Percentiles rank a stretch among this genome's conserved stretches.
These are phyloP conservation scores for Ptychobarbus kaznakovi DNA, from an alignment of 2,797 vertebrate genomes.

Conservation along the genomic window DNA sequence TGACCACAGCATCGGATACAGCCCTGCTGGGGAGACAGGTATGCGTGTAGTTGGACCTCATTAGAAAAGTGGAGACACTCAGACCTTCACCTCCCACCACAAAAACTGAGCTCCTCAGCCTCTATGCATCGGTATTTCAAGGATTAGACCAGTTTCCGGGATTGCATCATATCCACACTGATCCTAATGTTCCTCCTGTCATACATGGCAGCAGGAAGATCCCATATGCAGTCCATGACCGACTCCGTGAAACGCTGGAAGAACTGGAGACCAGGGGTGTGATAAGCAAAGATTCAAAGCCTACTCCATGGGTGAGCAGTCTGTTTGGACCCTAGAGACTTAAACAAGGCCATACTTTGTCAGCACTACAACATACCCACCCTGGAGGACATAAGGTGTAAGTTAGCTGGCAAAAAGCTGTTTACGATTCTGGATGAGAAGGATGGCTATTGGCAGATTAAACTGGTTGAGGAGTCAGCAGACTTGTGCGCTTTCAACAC, in stretches of 20 bases:
- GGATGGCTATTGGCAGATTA: too few species aligned
- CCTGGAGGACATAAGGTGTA: too few species aligned
- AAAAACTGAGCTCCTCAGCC: not conserved
- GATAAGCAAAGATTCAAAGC: not conserved
- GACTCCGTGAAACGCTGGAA: not conserved
- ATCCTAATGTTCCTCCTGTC: not conserved
- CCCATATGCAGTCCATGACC: not conserved
- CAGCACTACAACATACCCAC: too few species aligned
- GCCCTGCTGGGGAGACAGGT: not conserved
- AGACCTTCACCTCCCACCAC: not conserved
- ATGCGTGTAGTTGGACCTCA: not conserved
- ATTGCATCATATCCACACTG: not conserved
- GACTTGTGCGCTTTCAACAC: too few species aligned
- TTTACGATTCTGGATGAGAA: too few species aligned
- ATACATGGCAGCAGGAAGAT: slow-evolving; percentile 25
- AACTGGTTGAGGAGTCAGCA: too few species aligned
- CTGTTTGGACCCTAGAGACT: slow-evolving; percentile 10
- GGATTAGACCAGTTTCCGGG: not conserved
- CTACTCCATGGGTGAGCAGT: slow-evolving; percentile 30
- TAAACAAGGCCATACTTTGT: too few species aligned
- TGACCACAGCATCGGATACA: not conserved
- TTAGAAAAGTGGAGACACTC: not conserved
- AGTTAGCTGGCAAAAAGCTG: too few species aligned
- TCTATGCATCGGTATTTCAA: not conserved
- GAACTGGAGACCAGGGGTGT: not conserved